Evolutionary conservation across 37 sponge, comb jelly and placozoan genomes (phyloP).

Genomic region (Halichondria panicea): DNA sequence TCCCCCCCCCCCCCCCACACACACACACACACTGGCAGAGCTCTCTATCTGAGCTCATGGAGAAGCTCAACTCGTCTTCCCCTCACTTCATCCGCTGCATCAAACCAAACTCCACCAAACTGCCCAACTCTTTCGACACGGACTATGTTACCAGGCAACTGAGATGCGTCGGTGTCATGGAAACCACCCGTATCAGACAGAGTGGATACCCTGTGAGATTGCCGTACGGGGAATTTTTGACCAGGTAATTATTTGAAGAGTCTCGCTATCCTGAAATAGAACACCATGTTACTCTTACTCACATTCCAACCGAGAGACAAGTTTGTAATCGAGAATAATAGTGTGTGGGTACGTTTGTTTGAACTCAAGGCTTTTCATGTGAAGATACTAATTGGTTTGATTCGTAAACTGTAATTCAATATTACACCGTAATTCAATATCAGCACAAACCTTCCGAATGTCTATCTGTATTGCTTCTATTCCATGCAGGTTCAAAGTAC

Average conservation of each 20-base stretch:
- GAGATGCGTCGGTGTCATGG: slow-evolving; percentile 76
- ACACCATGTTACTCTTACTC: no score
- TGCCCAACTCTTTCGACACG: slow-evolving; percentile 25
- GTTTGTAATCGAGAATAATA: no score
- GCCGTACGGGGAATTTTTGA: slow-evolving; percentile 69
- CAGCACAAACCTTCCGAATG: no score
- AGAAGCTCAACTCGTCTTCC: slow-evolving; percentile 69
- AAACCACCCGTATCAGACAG: slow-evolving; percentile 76
- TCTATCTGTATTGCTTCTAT: no score
- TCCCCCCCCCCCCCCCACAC: neutral
- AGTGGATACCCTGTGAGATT: slow-evolving; percentile 74
- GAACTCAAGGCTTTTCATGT: no score
- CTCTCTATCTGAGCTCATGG: slow-evolving; percentile 76
- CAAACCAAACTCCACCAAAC: slow-evolving; percentile 73
- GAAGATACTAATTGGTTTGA: no score
- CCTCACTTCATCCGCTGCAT: slow-evolving; percentile 89
- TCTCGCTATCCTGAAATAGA: no score
- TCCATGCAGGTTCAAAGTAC: slow-evolving; percentile 6
- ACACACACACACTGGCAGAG: slow-evolving; percentile 29
- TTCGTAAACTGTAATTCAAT: no score
- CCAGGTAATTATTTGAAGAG: slow-evolving; percentile 46
- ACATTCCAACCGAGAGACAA: no score
- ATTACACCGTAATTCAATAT: no score
- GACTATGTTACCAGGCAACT: slow-evolving; percentile 63
- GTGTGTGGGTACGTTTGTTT: no score